phyloP scores from a whole-genome alignment of 2,888 invertebrate species.

The Dasysyrphus albostriatus region DNA sequence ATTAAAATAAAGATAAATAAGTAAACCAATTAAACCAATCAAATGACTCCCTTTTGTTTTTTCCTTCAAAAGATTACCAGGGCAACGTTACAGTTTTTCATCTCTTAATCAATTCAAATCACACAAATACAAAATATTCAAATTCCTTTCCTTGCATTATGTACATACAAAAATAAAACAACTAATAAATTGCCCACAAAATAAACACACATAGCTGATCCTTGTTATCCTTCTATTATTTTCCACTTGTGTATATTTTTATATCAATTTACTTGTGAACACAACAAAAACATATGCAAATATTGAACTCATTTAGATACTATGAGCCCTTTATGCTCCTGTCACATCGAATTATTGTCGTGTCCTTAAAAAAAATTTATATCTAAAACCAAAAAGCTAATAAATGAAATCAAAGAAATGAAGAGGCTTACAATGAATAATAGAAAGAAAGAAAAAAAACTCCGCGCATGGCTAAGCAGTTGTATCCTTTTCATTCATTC shows the following conservation, averaged over 20 bases:
- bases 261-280: slow-evolving; percentile 63
- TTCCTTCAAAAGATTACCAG: slow-evolving; percentile 29
- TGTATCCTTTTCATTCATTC: slow-evolving; percentile 70
- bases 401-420: slow-evolving; percentile 49
- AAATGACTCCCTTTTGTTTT: slow-evolving; percentile 1
- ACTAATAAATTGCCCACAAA: slow-evolving; percentile 72
- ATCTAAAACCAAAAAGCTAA: slow-evolving; percentile 62
- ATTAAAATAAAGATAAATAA: not conserved
- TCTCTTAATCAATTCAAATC: slow-evolving; percentile 58
- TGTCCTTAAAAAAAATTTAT: slow-evolving; percentile 31
- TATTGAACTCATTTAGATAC: slow-evolving; percentile 28
- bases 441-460: slow-evolving; percentile 78
- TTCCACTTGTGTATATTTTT: slow-evolving; percentile 45
- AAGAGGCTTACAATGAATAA: slow-evolving; percentile 37
- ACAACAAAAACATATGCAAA: slow-evolving; percentile 61
- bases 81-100: slow-evolving; percentile 39
- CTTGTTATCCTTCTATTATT: slow-evolving; percentile 57
- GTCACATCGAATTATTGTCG: slow-evolving; percentile 68
- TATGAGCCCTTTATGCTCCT: slow-evolving; percentile 50
- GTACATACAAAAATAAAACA: slow-evolving; percentile 42
- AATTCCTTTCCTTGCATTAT: not conserved
- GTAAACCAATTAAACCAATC: slow-evolving; percentile 13
- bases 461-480: slow-evolving; percentile 78
- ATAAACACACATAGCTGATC: slow-evolving; percentile 57
- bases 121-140: slow-evolving; percentile 4